Conservation (phyloP, 2,888 invertebrate genomes). For the Perdita meconis region DNA sequence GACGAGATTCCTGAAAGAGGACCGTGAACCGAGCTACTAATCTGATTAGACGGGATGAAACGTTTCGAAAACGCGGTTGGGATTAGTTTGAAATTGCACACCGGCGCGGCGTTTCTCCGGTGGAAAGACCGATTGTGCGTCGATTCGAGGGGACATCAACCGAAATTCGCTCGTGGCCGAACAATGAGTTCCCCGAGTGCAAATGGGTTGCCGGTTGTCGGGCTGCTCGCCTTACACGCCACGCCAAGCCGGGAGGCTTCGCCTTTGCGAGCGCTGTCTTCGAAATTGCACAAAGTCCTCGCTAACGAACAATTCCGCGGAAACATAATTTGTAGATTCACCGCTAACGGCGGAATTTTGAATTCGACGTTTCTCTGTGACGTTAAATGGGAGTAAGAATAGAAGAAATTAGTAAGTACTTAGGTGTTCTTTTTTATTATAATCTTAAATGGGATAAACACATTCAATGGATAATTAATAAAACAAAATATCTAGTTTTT, state of each 20-base stretch:
- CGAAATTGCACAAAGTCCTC: constrained; percentile 23
- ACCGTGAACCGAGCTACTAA: constrained; percentile 36
- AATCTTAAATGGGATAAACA: too few species aligned
- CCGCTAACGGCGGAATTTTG: neutral
- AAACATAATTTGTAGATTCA: constrained; percentile 1
- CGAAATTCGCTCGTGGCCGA: constrained; percentile 25
- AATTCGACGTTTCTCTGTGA: neutral
- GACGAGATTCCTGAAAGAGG: constrained; percentile 16
- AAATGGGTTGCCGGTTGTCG: neutral
- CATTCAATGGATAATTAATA: too few species aligned
- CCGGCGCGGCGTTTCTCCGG: neutral
- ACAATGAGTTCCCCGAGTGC: neutral
- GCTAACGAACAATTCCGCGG: neutral
- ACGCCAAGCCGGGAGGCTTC: constrained; percentile 2
- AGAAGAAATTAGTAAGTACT: too few species aligned
- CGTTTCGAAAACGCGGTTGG: constrained; percentile 39
- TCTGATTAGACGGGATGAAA: constrained; percentile 44
- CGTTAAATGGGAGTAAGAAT: too few species aligned
- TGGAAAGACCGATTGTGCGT: constrained; percentile 25
- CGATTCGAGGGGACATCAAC: constrained; percentile 5
- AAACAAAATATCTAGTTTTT: too few species aligned
- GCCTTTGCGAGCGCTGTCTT: constrained; percentile 7
- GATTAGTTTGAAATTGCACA: constrained; percentile 49
- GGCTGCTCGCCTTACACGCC: neutral
- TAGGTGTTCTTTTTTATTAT: too few species aligned